These are phyloP conservation scores for Ormyrus rosae DNA, from an alignment of 2,888 invertebrate genomes.

Conservation along the genomic window DNA sequence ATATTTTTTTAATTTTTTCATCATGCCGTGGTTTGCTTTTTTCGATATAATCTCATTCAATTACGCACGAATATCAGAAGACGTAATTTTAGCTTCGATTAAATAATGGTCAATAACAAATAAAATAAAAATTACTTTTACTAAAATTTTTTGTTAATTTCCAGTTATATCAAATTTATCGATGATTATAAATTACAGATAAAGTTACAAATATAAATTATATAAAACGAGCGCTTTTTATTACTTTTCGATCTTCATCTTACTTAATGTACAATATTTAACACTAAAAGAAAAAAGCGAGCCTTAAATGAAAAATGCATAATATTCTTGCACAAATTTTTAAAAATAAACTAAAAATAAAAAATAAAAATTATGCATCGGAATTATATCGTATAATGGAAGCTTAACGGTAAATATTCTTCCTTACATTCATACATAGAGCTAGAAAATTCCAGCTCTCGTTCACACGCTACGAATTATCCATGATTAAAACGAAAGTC, in stretches of 20 bases:
- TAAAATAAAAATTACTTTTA: conserved; percentile 19
- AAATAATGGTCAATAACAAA: conserved; percentile 22
- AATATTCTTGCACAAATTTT: conserved; percentile 11
- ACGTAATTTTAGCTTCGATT: conserved; percentile 36
- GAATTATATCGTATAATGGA: conserved; percentile 22
- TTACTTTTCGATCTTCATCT: conserved; percentile 7
- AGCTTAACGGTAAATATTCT: conserved; percentile 35
- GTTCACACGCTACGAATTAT: conserved; percentile 15
- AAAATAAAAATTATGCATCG: conserved; percentile 32
- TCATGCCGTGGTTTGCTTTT: conserved; percentile 7
- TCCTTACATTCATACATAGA: conserved; percentile 31
- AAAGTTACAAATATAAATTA: conserved; percentile 31
- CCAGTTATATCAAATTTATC: conserved; percentile 24
- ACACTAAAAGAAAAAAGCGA: conserved; percentile 14
- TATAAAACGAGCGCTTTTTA: conserved; percentile 32
- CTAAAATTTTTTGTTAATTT: conserved; percentile 18
- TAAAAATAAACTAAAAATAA: conserved; percentile 19
- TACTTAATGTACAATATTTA: conserved; percentile 4
- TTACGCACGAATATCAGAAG: conserved; percentile 31
- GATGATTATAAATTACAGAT: conserved; percentile 29
- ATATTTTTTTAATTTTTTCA: conserved; percentile 18
- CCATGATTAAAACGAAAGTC: conserved; percentile 28
- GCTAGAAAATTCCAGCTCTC: conserved; percentile 15
- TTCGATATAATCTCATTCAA: conserved; percentile 42
- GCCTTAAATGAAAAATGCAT: conserved; percentile 29